Conservation (phyloP, 2,113 vertebrate genomes). For the Alethe castanea region DNA sequence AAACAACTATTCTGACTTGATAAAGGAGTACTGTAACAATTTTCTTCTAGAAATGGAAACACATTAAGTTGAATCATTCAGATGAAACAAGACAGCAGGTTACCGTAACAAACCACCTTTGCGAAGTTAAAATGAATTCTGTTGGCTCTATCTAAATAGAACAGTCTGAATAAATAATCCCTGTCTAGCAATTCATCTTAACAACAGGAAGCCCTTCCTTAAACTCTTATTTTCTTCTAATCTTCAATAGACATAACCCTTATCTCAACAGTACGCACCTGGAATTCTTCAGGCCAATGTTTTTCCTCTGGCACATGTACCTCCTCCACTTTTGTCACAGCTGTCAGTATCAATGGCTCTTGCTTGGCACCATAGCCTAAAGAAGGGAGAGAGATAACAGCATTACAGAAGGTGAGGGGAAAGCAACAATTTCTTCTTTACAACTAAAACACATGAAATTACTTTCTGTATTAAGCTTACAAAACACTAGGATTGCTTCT, state of each 20-base stretch:
- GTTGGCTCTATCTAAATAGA: not conserved
- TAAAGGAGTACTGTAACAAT: not conserved
- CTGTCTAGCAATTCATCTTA: not conserved
- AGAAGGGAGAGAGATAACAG: not conserved
- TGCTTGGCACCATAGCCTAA: constrained; percentile 81
- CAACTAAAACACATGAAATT: not conserved
- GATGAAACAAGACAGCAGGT: constrained; percentile 38
- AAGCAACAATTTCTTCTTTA: not conserved
- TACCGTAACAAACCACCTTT: not conserved
- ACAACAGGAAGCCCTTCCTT: not conserved
- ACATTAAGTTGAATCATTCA: not conserved
- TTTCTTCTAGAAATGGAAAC: not conserved
- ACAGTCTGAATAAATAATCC: constrained; percentile 2
- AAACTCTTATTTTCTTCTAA: not conserved
- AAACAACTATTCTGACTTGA: not conserved
- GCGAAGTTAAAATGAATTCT: constrained; percentile 11
- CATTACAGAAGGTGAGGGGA: not conserved
- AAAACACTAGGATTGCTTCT: not conserved
- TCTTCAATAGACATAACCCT: not conserved
- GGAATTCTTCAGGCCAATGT: constrained; percentile 65
- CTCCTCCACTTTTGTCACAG: constrained; percentile 69
- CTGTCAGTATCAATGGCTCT: constrained; percentile 74
- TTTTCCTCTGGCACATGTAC: constrained; percentile 59
- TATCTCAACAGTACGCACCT: constrained; percentile 71
- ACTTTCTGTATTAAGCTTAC: not conserved